These are phyloP conservation scores for Gadus macrocephalus DNA, from an alignment of 2,113 vertebrate species.

Conservation along the genomic window DNA sequence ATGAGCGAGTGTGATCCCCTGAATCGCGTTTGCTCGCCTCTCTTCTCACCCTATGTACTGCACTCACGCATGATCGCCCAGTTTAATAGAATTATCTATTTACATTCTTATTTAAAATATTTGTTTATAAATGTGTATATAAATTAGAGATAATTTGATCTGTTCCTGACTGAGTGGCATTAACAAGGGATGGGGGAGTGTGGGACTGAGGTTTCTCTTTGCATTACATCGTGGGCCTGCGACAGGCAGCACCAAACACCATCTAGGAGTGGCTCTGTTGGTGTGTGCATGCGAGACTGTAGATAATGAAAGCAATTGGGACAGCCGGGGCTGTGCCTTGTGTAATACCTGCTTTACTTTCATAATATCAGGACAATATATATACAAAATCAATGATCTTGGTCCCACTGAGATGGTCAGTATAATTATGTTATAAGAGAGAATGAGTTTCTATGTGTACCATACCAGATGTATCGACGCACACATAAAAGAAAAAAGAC, in stretches of 20 bases:
- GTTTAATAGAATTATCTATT: slow-evolving; percentile 67
- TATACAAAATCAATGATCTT: slow-evolving; percentile 48
- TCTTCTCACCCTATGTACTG: slow-evolving; percentile 28
- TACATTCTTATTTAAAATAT: slow-evolving; percentile 75
- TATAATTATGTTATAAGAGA: slow-evolving; percentile 31
- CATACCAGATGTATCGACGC: slow-evolving; percentile 33
- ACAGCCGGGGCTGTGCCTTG: background rate
- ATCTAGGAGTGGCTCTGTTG: slow-evolving; percentile 28
- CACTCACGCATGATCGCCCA: slow-evolving; percentile 42
- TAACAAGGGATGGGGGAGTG: slow-evolving; percentile 65
- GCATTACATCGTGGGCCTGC: slow-evolving; percentile 63
- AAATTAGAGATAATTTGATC: slow-evolving; percentile 68
- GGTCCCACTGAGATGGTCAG: slow-evolving; percentile 63
- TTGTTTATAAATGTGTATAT: slow-evolving; percentile 72
- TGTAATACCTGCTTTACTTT: background rate
- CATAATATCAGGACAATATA: slow-evolving; percentile 21
- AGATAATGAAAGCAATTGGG: background rate
- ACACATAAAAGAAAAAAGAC: slow-evolving; percentile 6
- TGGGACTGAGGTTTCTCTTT: slow-evolving; percentile 77
- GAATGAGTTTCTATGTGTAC: slow-evolving; percentile 25
- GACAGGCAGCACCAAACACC: slow-evolving; percentile 72
- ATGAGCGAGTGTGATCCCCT: background rate
- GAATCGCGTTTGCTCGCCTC: slow-evolving; percentile 15
- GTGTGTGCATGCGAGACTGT: background rate
- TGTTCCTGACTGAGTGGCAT: slow-evolving; percentile 71